Percentiles rank a stretch among this genome's conserved stretches.
phyloP scores from a whole-genome alignment of 1,140 invertebrate genomes.

The Psilanteris sp. region DNA sequence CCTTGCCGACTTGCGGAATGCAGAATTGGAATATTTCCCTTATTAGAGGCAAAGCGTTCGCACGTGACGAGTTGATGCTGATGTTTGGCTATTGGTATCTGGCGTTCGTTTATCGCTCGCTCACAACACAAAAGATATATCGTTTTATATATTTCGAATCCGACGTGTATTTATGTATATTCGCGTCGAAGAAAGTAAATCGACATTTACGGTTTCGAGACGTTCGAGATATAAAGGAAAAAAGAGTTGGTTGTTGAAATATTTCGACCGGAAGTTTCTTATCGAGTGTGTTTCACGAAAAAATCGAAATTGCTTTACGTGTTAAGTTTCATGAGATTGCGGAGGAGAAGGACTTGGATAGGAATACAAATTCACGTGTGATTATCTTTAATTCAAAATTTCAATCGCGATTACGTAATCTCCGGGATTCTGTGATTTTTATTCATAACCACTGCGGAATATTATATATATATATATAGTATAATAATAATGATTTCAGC shows the following conservation, averaged over 20 bases:
- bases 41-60: conserved; percentile 63
- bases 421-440: too few species aligned
- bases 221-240: conserved; percentile 43
- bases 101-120: conserved; percentile 19
- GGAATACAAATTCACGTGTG: too few species aligned
- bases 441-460: too few species aligned
- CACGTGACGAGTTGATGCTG: conserved; percentile 49
- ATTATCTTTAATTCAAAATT: too few species aligned
- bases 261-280: conserved; percentile 42
- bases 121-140: conserved; percentile 37
- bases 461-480: too few species aligned
- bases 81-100: conserved; percentile 52
- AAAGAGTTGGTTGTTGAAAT: conserved; percentile 34
- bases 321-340: conserved; percentile 5
- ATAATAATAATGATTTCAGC: too few species aligned
- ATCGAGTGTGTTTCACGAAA: conserved; percentile 19
- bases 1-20: conserved; percentile 61
- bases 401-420: too few species aligned
- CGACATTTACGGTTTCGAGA: conserved; percentile 33
- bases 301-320: conserved; percentile 37
- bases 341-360: too few species aligned
- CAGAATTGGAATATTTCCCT: conserved; percentile 70
- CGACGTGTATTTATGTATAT: conserved; percentile 47
- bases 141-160: conserved; percentile 50
- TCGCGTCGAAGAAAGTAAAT: conserved; percentile 40